phyloP scores from a whole-genome alignment of 2,113 vertebrate species.

The zebrafish (Danio rerio) region DNA sequence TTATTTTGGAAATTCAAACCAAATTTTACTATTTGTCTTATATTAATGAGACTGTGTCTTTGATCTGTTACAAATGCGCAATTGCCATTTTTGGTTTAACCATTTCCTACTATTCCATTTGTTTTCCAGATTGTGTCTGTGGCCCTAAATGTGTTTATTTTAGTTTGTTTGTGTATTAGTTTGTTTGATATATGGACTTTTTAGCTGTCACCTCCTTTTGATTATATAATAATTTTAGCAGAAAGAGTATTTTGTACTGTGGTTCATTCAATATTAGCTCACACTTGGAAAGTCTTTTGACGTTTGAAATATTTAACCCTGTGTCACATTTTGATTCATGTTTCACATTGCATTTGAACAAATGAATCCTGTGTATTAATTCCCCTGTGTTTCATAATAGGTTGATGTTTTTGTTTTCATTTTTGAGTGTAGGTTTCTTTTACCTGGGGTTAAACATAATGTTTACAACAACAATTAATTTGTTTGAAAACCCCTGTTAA shows the following conservation, averaged over 20 bases:
- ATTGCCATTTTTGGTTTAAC: not conserved
- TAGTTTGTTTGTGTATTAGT: not conserved
- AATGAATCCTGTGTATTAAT: too few relatives aligned
- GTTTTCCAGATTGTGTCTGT: not conserved
- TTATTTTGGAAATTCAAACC: not conserved
- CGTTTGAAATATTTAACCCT: too few relatives aligned
- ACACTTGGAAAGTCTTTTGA: not conserved
- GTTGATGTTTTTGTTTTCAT: too few relatives aligned
- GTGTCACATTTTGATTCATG: too few relatives aligned
- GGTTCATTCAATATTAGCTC: constrained; percentile 10
- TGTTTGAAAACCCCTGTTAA: constrained; percentile 16
- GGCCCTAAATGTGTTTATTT: constrained; percentile 1
- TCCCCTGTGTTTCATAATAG: too few relatives aligned
- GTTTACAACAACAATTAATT: too few relatives aligned
- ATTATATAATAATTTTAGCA: constrained; percentile 22
- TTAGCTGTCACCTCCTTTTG: not conserved
- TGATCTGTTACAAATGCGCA: not conserved
- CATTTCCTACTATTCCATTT: not conserved
- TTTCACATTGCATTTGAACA: too few relatives aligned
- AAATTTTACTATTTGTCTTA: not conserved
- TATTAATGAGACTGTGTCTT: not conserved
- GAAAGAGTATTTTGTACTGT: constrained; percentile 3
- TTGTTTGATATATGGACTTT: not conserved
- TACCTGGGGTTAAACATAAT: too few relatives aligned
- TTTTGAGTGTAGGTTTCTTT: too few relatives aligned